Conservation (phyloP, 92 coral and sea anemone species). For the Porites evermanni region DNA sequence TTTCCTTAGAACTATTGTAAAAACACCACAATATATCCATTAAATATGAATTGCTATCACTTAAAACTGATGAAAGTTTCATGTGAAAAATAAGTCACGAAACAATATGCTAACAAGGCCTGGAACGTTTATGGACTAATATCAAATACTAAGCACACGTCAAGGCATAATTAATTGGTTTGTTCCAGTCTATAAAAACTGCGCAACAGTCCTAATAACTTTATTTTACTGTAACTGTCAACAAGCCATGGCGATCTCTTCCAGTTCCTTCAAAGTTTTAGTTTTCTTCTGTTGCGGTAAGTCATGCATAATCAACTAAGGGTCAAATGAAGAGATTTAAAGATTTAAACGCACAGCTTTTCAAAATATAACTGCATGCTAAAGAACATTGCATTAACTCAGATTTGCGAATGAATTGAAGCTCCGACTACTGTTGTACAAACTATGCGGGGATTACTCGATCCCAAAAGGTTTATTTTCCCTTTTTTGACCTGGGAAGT, state of each 20-base stretch:
- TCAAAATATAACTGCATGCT: neutral
- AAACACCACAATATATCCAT: neutral
- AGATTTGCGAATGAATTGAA: no score
- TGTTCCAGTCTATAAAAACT: neutral
- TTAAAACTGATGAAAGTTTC: neutral
- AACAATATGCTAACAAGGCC: neutral
- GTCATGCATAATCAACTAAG: neutral
- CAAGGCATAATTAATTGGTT: slow-evolving; percentile 12
- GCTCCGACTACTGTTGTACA: neutral
- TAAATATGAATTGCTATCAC: neutral
- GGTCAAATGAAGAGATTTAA: neutral
- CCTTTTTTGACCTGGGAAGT: neutral
- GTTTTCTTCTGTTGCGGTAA: slow-evolving; percentile 25
- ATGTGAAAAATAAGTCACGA: neutral
- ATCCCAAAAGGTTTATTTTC: neutral
- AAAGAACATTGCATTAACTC: neutral
- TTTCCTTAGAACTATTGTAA: neutral
- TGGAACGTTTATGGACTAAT: slow-evolving; percentile 1
- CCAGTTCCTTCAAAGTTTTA: neutral
- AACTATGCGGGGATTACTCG: neutral
- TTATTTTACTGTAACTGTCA: neutral
- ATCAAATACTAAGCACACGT: slow-evolving; percentile 10
- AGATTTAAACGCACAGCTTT: neutral
- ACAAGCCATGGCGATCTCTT: slow-evolving; percentile 10
- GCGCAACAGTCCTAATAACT: neutral